Percentiles rank a stretch among this genome's conserved stretches.
phyloP scores from a whole-genome alignment of 2,888 invertebrate genomes.

The Xanthorhoe designata region DNA sequence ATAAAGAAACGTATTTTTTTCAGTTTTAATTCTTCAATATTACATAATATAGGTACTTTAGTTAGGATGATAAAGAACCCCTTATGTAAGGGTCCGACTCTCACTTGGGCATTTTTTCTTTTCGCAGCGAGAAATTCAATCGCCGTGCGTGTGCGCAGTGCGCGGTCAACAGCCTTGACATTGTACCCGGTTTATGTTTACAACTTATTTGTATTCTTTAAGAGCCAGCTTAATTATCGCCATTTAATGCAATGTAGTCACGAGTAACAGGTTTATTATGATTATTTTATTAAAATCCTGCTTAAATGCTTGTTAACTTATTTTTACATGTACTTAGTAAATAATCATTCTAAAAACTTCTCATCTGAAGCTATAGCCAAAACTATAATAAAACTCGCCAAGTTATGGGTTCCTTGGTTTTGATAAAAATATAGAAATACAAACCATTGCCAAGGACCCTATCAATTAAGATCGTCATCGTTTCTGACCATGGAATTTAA shows the following conservation, averaged over 20 bases:
- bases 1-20: no score
- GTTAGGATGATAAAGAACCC: no score
- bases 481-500: conserved; percentile 33
- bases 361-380: neutral
- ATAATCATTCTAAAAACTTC: no score
- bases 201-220: conserved; percentile 64
- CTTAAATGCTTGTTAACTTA: neutral
- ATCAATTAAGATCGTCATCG: conserved; percentile 20
- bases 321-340: no score
- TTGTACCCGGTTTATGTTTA: conserved; percentile 69
- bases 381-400: neutral
- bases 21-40: no score
- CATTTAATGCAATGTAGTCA: conserved; percentile 58
- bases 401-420: neutral
- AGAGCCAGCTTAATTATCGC: conserved; percentile 55
- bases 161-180: conserved; percentile 80
- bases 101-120: neutral
- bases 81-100: no score
- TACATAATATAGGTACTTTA: no score
- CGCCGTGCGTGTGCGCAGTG: conserved; percentile 39
- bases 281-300: conserved; percentile 44
- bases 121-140: conserved; percentile 22
- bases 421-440: conserved; percentile 11
- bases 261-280: conserved; percentile 52
- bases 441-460: conserved; percentile 22